Evolutionary conservation across 2,797 vertebrate genomes (phyloP).

Genomic region (Parauchenoglanis punctatus): DNA sequence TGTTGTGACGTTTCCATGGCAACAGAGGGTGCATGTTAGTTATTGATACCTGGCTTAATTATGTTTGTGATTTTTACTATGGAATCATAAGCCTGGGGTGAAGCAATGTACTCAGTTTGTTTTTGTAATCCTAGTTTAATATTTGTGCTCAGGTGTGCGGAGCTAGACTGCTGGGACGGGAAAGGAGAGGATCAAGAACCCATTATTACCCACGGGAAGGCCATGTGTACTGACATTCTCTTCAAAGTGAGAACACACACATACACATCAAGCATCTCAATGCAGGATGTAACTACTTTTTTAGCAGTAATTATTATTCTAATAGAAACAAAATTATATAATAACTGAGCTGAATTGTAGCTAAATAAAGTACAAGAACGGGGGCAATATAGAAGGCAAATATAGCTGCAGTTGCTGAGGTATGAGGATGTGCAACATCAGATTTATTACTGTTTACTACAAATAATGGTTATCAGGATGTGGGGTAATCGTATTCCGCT

Average conservation of each 20-base stretch:
- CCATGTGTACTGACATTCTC: constrained; percentile 98
- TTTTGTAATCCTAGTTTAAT: constrained; percentile 6
- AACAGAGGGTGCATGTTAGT: not conserved
- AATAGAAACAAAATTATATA: not conserved
- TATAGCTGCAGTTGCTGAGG: not conserved
- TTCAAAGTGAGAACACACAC: constrained; percentile 84
- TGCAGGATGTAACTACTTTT: not conserved
- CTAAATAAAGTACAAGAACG: not conserved
- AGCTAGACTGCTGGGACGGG: constrained; percentile 98
- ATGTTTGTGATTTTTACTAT: not conserved
- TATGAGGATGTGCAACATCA: not conserved
- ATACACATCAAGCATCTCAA: not conserved
- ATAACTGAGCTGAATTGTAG: not conserved
- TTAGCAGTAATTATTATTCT: not conserved
- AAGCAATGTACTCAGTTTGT: not conserved
- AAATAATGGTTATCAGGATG: not conserved
- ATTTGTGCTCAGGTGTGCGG: constrained; percentile 83
- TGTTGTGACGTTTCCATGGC: not conserved
- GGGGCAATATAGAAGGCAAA: not conserved
- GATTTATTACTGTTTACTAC: constrained; percentile 20
- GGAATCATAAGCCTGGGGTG: not conserved
- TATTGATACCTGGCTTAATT: not conserved
- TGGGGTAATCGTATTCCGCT: not conserved
- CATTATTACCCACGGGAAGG: constrained; percentile 98
- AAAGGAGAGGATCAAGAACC: constrained; percentile 99